These are phyloP conservation scores for Darevskia nairensis DNA, from an alignment of 2,797 vertebrate genomes.

Conservation along the genomic window DNA sequence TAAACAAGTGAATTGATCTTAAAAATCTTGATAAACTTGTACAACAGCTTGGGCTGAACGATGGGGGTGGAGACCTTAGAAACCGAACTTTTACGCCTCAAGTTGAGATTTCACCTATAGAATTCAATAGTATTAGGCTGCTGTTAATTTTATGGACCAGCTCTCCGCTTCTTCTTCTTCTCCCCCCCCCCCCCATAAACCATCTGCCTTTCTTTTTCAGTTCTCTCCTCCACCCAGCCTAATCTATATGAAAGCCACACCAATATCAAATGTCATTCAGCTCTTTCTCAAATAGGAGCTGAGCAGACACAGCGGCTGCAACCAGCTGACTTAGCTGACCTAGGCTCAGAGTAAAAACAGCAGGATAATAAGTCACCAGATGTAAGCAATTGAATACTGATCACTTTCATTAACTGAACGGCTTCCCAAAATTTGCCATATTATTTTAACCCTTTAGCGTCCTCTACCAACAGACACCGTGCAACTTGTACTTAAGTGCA, in stretches of 20 bases:
- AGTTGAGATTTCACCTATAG: background rate
- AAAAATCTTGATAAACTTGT: background rate
- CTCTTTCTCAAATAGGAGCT: conserved; percentile 91
- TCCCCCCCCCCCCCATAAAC: conserved; percentile 51
- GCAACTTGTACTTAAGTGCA: background rate
- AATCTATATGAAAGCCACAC: conserved; percentile 77
- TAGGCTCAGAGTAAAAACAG: conserved; percentile 88
- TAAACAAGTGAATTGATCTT: background rate
- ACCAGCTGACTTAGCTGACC: conserved; percentile 89
- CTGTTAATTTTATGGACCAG: background rate
- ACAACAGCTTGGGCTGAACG: background rate
- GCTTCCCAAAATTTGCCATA: conserved; percentile 87
- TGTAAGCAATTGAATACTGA: conserved; percentile 91
- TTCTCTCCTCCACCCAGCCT: conserved; percentile 65
- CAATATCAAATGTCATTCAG: conserved; percentile 90
- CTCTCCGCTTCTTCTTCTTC: conserved; percentile 47
- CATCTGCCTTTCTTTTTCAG: conserved; percentile 73
- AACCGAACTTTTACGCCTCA: background rate
- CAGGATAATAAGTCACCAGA: conserved; percentile 88
- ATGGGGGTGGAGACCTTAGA: background rate
- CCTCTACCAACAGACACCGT: conserved; percentile 61
- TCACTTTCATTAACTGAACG: conserved; percentile 95
- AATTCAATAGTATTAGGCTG: background rate
- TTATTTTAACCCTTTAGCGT: conserved; percentile 78
- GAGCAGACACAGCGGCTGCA: conserved; percentile 91